Base-by-base conservation (phyloP, 2,113 vertebrate species). In the Platichthys stellatus region DNA sequence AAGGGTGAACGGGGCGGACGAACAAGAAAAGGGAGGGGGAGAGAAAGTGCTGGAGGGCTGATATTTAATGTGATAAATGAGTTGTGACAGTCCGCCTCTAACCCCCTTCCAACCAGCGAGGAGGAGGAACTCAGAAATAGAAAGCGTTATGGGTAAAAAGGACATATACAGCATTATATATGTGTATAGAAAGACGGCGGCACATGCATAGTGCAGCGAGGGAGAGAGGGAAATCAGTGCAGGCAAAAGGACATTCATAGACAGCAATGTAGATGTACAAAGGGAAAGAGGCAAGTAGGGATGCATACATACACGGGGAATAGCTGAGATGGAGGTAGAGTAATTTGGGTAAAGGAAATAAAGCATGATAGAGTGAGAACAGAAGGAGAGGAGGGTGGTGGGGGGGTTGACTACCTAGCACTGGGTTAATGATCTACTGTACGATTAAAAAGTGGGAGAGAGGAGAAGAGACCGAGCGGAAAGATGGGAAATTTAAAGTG, bases 61-160 rank as follows among this genome's bases (percentile, higher is more conserved):
- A 93, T 95, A 93, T 95, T 95, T 94, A 94, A 95, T 94, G 93
- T 95, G 93, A 95, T 94, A 93, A 94, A 95, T 93, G 90, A 93
- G 90, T 93, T 93, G 92, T 95, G 94, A 95, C 94, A 94, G 93
- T 88, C 66, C 70, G 85, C 89, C 92, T 92, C 90, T 82, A 92
- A 92, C 91, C 88, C 90, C 91, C 91, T 88, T 91, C 90, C 84
- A 89, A 92, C 92, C 91, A 91, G 90, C 63, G 78, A 89, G 83
- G 88, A 92, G 91, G 85, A 92, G 88, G 80, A 88, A 88, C 90
- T 93, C 88, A 76, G 82, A 92, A 94, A 93, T 92, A 93, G 92
- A 93, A 92, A 88, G 86, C 89, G 89, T 92, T 87, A 85, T 88
- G 90, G 87, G 71, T 89, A 86, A 92, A 63, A 89, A 85, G 67